Percentiles rank a stretch among this genome's conserved stretches.
Conservation (phyloP, 2,797 vertebrate species). For the Crax fasciolata region DNA sequence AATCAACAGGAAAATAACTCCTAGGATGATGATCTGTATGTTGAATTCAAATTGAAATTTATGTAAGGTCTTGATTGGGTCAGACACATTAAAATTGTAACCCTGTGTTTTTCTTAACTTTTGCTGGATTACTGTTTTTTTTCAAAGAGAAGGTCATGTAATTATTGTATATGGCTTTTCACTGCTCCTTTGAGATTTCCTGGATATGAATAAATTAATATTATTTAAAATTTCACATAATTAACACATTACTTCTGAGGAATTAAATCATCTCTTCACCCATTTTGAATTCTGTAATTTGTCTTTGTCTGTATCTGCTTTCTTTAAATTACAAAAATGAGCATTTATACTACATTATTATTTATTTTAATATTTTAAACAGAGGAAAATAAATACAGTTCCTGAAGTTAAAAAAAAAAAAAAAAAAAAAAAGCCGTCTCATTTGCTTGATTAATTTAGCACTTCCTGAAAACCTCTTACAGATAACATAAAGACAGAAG, state of each 20-base stretch:
- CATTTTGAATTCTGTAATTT: constrained; percentile 3
- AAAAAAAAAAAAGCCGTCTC: not conserved
- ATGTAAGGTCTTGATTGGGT: not conserved
- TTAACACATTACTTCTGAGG: not conserved
- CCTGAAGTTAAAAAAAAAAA: not conserved
- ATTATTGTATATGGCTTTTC: not conserved
- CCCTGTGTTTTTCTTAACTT: not conserved
- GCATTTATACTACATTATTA: not conserved
- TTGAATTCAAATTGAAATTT: constrained; percentile 34
- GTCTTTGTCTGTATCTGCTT: not conserved
- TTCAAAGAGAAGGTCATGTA: not conserved
- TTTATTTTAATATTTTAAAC: not conserved
- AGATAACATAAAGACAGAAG: not conserved
- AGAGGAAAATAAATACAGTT: not conserved
- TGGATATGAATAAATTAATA: constrained; percentile 5
- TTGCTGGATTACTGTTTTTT: not conserved
- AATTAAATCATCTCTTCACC: not conserved
- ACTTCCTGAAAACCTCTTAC: not conserved
- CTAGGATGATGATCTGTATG: not conserved
- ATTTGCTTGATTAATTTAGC: not conserved
- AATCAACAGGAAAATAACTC: not conserved
- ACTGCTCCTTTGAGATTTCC: not conserved
- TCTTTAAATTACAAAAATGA: constrained; percentile 12
- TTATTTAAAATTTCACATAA: constrained; percentile 39
- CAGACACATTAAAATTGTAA: constrained; percentile 13